phyloP scores from a whole-genome alignment of 2,113 vertebrate species.

The Colius striatus region DNA sequence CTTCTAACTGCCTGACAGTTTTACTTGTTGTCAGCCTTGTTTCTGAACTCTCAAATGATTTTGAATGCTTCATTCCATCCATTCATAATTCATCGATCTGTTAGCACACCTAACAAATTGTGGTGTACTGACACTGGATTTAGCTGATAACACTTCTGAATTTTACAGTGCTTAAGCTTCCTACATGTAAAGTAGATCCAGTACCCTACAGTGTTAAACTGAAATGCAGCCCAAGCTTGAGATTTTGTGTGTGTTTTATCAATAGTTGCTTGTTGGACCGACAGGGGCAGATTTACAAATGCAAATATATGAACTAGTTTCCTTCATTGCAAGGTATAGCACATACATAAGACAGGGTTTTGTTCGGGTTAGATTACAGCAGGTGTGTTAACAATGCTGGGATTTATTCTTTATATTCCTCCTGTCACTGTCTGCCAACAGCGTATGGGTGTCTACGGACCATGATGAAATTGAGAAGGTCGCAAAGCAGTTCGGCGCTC shows the following conservation, averaged over 20 bases:
- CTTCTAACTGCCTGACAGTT: not conserved
- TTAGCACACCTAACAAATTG: not conserved
- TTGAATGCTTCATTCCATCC: not conserved
- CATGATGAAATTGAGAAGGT: slow-evolving; percentile 90
- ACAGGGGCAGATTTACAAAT: not conserved
- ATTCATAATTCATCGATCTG: not conserved
- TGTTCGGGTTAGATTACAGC: not conserved
- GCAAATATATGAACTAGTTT: not conserved
- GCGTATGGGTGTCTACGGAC: slow-evolving; percentile 96
- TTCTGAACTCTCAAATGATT: not conserved
- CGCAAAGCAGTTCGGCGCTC: slow-evolving; percentile 83
- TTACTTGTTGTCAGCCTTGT: not conserved
- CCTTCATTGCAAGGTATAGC: not conserved
- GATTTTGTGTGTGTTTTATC: not conserved
- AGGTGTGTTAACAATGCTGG: not conserved
- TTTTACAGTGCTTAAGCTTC: not conserved
- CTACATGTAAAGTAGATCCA: not conserved
- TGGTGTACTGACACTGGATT: not conserved
- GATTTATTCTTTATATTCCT: not conserved
- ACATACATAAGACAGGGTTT: not conserved
- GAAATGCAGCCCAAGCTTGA: not conserved
- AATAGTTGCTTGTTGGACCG: not conserved
- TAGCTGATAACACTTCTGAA: not conserved
- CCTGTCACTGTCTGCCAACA: slow-evolving; percentile 56
- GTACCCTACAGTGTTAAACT: not conserved